These are phyloP conservation scores for Marcusenius ussheri DNA, from an alignment of 2,113 vertebrate genomes.

Conservation along the genomic window DNA sequence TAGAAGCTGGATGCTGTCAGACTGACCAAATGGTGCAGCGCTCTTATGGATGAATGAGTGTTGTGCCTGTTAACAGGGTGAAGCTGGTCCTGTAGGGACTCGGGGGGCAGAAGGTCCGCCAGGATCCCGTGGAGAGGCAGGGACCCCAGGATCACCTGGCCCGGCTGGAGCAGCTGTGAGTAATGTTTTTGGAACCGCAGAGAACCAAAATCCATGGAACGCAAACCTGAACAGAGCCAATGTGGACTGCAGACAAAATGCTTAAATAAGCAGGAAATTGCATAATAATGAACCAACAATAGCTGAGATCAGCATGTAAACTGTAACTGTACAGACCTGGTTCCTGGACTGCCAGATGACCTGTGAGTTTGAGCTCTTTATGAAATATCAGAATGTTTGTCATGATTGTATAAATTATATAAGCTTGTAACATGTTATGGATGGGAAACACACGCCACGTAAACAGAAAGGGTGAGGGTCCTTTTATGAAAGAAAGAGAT, in stretches of 20 bases:
- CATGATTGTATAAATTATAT: background rate
- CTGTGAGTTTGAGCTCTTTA: background rate
- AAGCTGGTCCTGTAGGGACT: conserved; percentile 85
- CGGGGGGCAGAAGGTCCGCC: conserved; percentile 85
- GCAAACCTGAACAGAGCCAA: background rate
- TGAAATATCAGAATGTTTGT: background rate
- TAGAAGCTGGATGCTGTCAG: background rate
- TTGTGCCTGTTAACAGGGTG: conserved; percentile 64
- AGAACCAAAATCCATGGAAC: background rate
- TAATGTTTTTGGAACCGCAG: conserved; percentile 21
- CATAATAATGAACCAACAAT: background rate
- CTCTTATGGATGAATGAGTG: background rate
- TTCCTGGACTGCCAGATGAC: background rate
- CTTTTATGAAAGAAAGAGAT: background rate
- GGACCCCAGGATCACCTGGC: conserved; percentile 86
- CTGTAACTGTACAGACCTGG: background rate
- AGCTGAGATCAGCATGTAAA: background rate
- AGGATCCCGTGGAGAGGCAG: conserved; percentile 82
- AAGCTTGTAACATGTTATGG: background rate
- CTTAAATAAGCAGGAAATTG: background rate
- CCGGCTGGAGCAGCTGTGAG: conserved; percentile 83
- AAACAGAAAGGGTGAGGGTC: background rate
- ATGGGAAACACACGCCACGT: background rate
- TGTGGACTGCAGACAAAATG: background rate
- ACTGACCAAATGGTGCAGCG: background rate